Percentiles rank a stretch among this genome's conserved stretches.
Conservation (phyloP, 2,797 vertebrate genomes). For the Poeciliopsis presidionis region DNA sequence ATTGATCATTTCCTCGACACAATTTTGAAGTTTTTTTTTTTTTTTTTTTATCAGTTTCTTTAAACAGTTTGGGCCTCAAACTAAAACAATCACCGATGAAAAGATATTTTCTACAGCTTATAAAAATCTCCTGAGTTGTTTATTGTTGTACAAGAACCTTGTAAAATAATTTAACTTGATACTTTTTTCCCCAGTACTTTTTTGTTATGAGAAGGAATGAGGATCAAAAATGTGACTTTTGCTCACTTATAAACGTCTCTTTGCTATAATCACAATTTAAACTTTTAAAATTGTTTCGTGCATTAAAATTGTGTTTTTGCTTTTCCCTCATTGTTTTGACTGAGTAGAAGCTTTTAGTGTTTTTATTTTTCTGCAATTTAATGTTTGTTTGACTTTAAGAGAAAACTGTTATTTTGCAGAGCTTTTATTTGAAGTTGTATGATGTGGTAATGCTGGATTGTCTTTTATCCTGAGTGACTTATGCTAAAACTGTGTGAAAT, state of each 20-base stretch:
- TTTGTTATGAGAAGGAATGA: background rate
- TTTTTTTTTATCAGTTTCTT: background rate
- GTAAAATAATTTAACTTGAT: background rate
- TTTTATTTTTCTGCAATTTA: background rate
- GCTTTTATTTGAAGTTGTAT: background rate
- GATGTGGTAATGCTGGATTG: background rate
- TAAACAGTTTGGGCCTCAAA: background rate
- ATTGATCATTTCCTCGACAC: background rate
- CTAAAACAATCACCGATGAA: background rate
- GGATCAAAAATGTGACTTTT: background rate
- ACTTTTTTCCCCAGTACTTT: no score
- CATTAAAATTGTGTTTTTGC: background rate
- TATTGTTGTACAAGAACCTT: background rate
- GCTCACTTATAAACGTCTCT: background rate
- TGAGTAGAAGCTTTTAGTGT: background rate
- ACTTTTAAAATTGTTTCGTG: background rate
- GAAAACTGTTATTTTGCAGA: background rate
- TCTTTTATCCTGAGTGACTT: background rate
- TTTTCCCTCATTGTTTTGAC: background rate
- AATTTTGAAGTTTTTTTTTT: background rate
- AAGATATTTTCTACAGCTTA: background rate
- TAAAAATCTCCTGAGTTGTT: background rate
- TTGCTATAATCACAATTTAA: background rate
- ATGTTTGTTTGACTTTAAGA: background rate
- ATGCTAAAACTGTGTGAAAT: background rate